Percentiles rank a stretch among this genome's conserved stretches.
Evolutionary conservation across 2,888 invertebrate genomes (phyloP).

Genomic region (Polydrusus pterygomalis): DNA sequence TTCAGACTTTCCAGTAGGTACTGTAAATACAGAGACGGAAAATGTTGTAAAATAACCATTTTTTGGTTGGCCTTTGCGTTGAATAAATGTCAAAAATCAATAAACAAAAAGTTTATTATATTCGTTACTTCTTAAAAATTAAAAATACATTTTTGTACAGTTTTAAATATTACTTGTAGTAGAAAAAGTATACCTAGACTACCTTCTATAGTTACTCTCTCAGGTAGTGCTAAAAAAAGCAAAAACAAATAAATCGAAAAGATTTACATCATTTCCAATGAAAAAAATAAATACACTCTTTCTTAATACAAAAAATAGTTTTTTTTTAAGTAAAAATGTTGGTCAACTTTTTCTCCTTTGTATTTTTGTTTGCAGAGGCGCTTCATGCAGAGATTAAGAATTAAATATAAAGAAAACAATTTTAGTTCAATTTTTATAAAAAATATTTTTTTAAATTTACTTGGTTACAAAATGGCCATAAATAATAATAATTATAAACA

Average conservation of each 20-base stretch:
- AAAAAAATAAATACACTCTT: background rate
- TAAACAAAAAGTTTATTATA: slow-evolving; percentile 51
- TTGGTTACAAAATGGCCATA: no score
- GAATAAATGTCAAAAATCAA: slow-evolving; percentile 10
- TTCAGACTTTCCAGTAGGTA: no score
- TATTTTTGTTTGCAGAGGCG: background rate
- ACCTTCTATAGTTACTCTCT: slow-evolving; percentile 54
- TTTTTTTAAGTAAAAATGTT: background rate
- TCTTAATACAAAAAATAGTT: slow-evolving; percentile 1
- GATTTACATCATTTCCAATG: slow-evolving; percentile 6
- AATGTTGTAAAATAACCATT: no score
- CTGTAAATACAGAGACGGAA: no score
- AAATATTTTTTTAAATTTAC: no score
- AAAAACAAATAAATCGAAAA: slow-evolving; percentile 11
- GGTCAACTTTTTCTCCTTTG: background rate
- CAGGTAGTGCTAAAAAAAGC: slow-evolving; percentile 38
- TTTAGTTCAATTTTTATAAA: no score
- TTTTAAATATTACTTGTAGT: slow-evolving; percentile 58
- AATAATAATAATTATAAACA: no score
- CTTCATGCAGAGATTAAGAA: no score
- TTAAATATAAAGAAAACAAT: no score
- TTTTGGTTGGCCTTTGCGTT: no score
- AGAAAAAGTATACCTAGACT: slow-evolving; percentile 63
- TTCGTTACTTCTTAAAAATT: slow-evolving; percentile 55
- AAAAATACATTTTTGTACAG: slow-evolving; percentile 62